Base-by-base conservation (phyloP, 2,888 invertebrate species). In the Selenia dentaria region DNA sequence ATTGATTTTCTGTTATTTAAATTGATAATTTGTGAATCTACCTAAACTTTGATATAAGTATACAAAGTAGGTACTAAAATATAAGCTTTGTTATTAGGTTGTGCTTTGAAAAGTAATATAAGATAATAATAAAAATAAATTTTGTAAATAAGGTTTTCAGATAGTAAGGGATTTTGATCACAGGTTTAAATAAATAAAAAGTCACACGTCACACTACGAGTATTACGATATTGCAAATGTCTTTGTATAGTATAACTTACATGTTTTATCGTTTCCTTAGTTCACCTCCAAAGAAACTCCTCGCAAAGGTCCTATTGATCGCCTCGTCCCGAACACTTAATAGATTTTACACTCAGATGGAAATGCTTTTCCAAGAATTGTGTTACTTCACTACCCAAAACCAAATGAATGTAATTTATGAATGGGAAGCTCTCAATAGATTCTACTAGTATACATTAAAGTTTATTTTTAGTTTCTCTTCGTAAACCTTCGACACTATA, bases 321-420 rank as follows among this genome's bases (percentile, higher is more conserved):
- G 46, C 33, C 43, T 52, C 54, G 47, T 41, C 14, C 46, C 50
- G 27, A 20, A 35, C 45, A 52, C 44, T 41, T 39, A 46, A 26
- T 37, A 43, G 39, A 51, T 57, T 18, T 8, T 8, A 22, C 6
- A 22, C 36, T 53, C 51, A 55, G 49, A 58, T 24, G 44, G 45
- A 54, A 54, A 57, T 60, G 53, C 58, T 44, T 58, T 53, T 53
- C 59, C 60, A 54, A 62, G 72, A 72, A 67, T 74, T 77, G 70
- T 63, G 54, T 70, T 64, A 66, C 74, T 69, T 74, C 79, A 75
- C 92, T 89, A 79, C 54, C 66, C 67, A 63, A 71, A 74, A 74
- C 66, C 63, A 81, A 86, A 77, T 82, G 83, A 84, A 81, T 77
- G 77, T 76, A 69, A 67, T 79, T 85, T 82, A 86, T 87, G 86